Base-by-base conservation (phyloP, 2,113 vertebrate genomes). In the Barnardius zonarius region DNA sequence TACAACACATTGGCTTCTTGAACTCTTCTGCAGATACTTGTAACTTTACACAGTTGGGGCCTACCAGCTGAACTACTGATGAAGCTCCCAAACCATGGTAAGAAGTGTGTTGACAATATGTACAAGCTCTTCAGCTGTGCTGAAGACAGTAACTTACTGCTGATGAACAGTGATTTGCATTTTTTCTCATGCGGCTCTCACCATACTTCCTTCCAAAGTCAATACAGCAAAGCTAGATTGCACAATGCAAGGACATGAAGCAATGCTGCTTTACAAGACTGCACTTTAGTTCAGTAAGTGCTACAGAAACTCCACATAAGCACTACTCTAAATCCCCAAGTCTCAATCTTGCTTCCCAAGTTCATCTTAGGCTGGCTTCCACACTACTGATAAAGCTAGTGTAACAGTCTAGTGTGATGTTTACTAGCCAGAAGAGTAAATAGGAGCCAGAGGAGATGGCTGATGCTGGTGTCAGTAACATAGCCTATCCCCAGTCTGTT, bases 281-380 rank as follows among this genome's bases (percentile, higher is more conserved):
- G 77, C 18, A 6, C 6, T 1, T 0, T 16, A 25, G 0, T 1
- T 69, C 31, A 49, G 11, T 10, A 4, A 43, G 17, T 17, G 30
- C 30, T 33, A 66, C 25, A 13, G 17, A 90, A 62, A 31, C 23
- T 54, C 52, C 52, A 37, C 18, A 16, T 23, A 77, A 35, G 25
- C 7, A 11, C 41, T 73, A 44, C 13, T 16, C 83, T 78, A 31
- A 68, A 91, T 43, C 12, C 35, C 11, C 12, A 41, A 69, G 18
- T 55, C 61, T 69, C 54, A 15, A 43, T 30, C 90, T 66, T 72
- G 62, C 43, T 80, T 67, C 77, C 57, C 51, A 85, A 61, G n/a
- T 37, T 51, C 48, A 37, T 11, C 24, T n/a, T 2, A 2, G 33
- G 46, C 41, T 69, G 61, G 49, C 5, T 89, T 18, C 24, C 78